phyloP scores from a whole-genome alignment of 2,888 invertebrate genomes.

The Cyaniris semiargus region DNA sequence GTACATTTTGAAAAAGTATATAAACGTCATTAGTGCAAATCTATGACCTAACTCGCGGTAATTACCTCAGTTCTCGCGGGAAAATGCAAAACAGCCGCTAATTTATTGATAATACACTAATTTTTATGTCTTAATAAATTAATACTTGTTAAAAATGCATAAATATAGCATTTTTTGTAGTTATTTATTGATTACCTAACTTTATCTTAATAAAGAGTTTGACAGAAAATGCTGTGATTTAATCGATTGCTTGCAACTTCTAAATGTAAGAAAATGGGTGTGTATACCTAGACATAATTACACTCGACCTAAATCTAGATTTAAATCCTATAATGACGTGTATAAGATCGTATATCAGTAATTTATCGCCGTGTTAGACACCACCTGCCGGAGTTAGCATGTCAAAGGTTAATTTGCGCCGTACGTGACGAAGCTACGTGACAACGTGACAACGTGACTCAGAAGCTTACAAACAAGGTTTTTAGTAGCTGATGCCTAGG shows the following conservation, averaged over 20 bases:
- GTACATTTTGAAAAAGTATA: neutral
- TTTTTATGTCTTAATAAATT: neutral
- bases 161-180: too few species aligned
- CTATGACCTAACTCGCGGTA: neutral
- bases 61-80: slow-evolving; percentile 1
- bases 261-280: too few species aligned
- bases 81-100: neutral
- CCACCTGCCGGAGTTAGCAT: slow-evolving; percentile 8
- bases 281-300: too few species aligned
- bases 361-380: slow-evolving; percentile 2
- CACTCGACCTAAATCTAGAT: too few species aligned
- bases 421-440: neutral
- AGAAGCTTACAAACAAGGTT: neutral
- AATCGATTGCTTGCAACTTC: too few species aligned
- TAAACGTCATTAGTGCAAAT: neutral
- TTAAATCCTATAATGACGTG: neutral
- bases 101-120: neutral
- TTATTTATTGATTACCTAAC: too few species aligned
- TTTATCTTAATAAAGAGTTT: too few species aligned
- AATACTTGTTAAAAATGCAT: neutral
- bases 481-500: too few species aligned
- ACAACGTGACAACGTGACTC: neutral
- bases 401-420: slow-evolving; percentile 15
- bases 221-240: too few species aligned
- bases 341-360: slow-evolving; percentile 1